Evolutionary conservation across 2,888 invertebrate species (phyloP).

Genomic region (Aphidoletes aphidimyza): DNA sequence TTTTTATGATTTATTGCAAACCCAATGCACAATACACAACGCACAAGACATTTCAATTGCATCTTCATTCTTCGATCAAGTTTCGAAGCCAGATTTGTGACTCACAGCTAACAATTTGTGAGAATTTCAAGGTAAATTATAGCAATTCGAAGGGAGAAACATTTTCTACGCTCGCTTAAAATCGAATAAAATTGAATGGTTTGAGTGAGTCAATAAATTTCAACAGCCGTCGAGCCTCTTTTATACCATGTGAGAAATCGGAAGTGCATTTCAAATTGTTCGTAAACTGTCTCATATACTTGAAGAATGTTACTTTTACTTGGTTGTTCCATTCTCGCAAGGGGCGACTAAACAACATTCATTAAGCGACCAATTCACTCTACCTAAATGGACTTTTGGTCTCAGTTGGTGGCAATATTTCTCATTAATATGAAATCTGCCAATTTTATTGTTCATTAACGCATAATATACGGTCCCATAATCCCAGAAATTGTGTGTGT

Average conservation of each 20-base stretch:
- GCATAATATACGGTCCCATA: constrained; percentile 39
- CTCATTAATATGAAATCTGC: constrained; percentile 52
- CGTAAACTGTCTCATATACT: not conserved
- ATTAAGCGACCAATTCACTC: not conserved
- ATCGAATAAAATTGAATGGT: constrained; percentile 44
- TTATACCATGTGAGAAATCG: not conserved
- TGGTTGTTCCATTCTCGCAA: not conserved
- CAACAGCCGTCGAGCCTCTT: not conserved
- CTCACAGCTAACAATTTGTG: no score
- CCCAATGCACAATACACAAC: not conserved
- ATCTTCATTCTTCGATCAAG: not conserved
- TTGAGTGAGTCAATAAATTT: constrained; percentile 8
- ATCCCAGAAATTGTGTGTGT: constrained; percentile 18
- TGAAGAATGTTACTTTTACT: not conserved
- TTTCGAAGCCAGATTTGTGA: not conserved
- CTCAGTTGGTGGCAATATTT: constrained; percentile 53
- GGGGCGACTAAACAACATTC: constrained; percentile 1
- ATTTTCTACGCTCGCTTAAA: constrained; percentile 41
- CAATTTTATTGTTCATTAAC: constrained; percentile 54
- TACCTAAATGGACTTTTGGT: constrained; percentile 11
- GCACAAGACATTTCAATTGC: constrained; percentile 24
- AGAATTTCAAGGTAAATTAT: constrained; percentile 52
- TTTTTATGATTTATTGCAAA: constrained; percentile 25
- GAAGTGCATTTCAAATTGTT: not conserved
- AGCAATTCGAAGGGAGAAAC: not conserved